These are phyloP conservation scores for Rutpela maculata DNA, from an alignment of 2,888 invertebrate species.

Conservation along the genomic window DNA sequence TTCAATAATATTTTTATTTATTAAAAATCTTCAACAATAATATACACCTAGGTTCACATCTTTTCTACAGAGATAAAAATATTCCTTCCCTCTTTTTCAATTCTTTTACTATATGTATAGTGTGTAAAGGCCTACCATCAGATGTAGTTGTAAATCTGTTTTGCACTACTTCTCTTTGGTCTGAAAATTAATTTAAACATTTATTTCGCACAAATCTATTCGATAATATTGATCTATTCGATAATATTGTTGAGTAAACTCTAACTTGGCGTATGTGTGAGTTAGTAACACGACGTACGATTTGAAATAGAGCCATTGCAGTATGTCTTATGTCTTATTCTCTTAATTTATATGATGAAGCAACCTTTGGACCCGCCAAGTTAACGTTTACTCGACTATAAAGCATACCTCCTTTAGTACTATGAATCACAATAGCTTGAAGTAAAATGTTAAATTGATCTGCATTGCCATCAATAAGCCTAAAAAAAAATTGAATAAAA, in stretches of 20 bases:
- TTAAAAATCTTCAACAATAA: not conserved
- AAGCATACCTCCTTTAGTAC: not conserved
- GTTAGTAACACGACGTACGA: too few relatives aligned
- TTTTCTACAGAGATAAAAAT: not conserved
- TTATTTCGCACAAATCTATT: not conserved
- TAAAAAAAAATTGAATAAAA: constrained; percentile 11
- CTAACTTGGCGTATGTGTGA: too few relatives aligned
- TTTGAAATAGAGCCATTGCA: too few relatives aligned
- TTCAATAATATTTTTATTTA: too few relatives aligned
- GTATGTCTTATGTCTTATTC: too few relatives aligned
- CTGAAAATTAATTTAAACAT: constrained; percentile 1
- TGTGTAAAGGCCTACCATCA: constrained; percentile 4
- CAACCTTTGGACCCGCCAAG: too few relatives aligned
- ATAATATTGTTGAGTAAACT: too few relatives aligned
- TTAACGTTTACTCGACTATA: too few relatives aligned
- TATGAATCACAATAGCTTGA: constrained; percentile 9
- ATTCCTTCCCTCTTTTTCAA: not conserved
- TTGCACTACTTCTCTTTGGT: not conserved
- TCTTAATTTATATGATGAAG: too few relatives aligned
- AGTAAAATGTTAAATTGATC: not conserved
- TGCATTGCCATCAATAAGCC: not conserved
- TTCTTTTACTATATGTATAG: not conserved
- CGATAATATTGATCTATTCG: too few relatives aligned
- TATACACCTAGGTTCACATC: not conserved
- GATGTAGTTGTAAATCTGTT: not conserved